These are phyloP conservation scores for Rostratula benghalensis DNA, from an alignment of 2,113 vertebrate species.

Conservation along the genomic window DNA sequence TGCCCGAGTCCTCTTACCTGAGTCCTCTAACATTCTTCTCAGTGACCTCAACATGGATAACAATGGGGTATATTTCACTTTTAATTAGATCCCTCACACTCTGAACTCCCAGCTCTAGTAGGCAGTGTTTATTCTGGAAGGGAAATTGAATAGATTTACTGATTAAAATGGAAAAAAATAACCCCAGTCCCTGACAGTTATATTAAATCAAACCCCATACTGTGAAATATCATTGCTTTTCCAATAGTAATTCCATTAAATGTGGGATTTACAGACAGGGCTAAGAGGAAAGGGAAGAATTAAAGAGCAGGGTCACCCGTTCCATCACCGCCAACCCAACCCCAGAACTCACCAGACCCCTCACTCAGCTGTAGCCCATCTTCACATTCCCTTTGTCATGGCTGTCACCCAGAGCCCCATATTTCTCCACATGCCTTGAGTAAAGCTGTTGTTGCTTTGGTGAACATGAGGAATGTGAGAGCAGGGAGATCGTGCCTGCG, in stretches of 20 bases:
- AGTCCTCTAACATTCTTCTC: slow-evolving; percentile 78
- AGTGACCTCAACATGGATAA: slow-evolving; percentile 79
- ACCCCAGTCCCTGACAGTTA: slow-evolving; percentile 46
- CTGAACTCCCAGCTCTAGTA: slow-evolving; percentile 75
- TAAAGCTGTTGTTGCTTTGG: neutral
- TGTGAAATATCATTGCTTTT: slow-evolving; percentile 70
- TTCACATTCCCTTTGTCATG: neutral
- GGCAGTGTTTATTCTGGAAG: slow-evolving; percentile 77
- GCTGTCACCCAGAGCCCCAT: neutral
- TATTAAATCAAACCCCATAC: slow-evolving; percentile 63
- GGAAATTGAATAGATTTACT: slow-evolving; percentile 68
- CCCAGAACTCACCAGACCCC: neutral
- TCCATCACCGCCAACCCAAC: slow-evolving; percentile 15
- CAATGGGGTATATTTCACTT: slow-evolving; percentile 78
- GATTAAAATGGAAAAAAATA: slow-evolving; percentile 71
- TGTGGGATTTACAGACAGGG: slow-evolving; percentile 47
- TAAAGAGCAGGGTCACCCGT: slow-evolving; percentile 4
- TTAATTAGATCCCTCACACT: slow-evolving; percentile 77
- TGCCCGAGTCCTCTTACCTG: slow-evolving; percentile 71
- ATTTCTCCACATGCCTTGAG: neutral
- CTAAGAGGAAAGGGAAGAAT: slow-evolving; percentile 27
- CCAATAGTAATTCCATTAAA: slow-evolving; percentile 72
- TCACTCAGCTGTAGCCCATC: neutral
- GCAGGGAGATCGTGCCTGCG: neutral
- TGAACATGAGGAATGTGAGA: neutral